phyloP scores from a whole-genome alignment of 30 jellyfish, hydroid and myxozoan species.

The Nemopilema nomurai region DNA sequence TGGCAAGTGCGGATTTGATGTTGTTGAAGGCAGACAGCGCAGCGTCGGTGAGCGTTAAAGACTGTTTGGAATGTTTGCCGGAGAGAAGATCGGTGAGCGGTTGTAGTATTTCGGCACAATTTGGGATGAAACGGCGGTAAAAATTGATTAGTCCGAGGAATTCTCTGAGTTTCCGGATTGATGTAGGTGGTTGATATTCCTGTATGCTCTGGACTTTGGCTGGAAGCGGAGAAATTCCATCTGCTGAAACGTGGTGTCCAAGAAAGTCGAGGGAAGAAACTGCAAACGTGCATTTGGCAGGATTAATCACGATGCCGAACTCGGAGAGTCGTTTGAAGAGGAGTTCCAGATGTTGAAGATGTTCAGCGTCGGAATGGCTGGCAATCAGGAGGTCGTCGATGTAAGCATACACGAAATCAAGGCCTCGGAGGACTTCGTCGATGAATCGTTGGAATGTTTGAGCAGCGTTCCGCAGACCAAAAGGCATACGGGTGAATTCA shows the following conservation, averaged over 20 bases:
- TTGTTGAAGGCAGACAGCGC: constrained; percentile 15
- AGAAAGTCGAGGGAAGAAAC: constrained; percentile 27
- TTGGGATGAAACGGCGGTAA: constrained; percentile 60
- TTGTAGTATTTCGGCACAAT: constrained; percentile 34
- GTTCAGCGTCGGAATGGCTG: constrained; percentile 37
- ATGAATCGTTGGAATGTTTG: constrained; percentile 63
- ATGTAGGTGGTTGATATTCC: constrained; percentile 29
- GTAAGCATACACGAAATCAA: constrained; percentile 46
- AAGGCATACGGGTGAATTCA: constrained; percentile 55
- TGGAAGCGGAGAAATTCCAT: constrained; percentile 44
- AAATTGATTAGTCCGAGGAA: constrained; percentile 46
- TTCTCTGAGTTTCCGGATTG: constrained; percentile 41
- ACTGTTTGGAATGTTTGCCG: background rate
- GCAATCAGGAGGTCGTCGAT: constrained; percentile 52
- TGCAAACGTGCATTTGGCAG: constrained; percentile 43
- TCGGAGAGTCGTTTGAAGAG: constrained; percentile 29
- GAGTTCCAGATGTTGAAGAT: constrained; percentile 24
- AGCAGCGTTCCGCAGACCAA: constrained; percentile 66
- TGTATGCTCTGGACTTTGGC: constrained; percentile 30
- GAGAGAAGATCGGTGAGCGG: constrained; percentile 36
- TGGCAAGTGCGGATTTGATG: constrained; percentile 29
- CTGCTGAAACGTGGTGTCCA: constrained; percentile 51
- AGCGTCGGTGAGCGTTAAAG: constrained; percentile 19
- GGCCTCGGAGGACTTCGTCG: constrained; percentile 47
- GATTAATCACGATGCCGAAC: constrained; percentile 24